These are phyloP conservation scores for Gari tellinella DNA, from an alignment of 2,888 invertebrate genomes.

Conservation along the genomic window DNA sequence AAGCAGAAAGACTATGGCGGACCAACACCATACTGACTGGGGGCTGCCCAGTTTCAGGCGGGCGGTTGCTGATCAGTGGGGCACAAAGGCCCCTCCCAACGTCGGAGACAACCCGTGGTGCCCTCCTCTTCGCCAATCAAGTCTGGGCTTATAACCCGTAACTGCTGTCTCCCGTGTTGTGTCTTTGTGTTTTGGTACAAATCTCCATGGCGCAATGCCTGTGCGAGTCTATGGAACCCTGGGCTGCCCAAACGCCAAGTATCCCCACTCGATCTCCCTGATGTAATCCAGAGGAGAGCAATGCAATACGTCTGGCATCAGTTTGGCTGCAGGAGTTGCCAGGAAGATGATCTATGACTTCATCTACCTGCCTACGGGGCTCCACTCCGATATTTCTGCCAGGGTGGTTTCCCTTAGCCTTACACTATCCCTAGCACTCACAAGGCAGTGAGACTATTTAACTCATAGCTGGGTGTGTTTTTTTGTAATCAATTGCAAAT, in stretches of 20 bases:
- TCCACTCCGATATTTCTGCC: no score
- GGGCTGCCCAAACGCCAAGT: slow-evolving; percentile 2
- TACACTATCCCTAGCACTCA: no score
- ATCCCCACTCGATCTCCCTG: background rate
- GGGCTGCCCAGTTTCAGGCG: slow-evolving; percentile 20
- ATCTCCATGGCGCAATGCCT: background rate
- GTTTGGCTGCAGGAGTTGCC: slow-evolving; percentile 14
- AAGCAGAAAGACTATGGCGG: background rate
- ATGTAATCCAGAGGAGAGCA: background rate
- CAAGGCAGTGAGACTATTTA: background rate
- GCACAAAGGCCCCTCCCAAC: slow-evolving; percentile 2
- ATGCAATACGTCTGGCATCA: background rate
- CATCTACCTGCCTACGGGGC: background rate
- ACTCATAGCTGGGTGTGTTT: background rate
- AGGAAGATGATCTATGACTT: background rate
- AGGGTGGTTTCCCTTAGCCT: background rate
- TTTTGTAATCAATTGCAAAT: no score
- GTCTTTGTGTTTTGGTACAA: no score
- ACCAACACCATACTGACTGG: slow-evolving; percentile 11
- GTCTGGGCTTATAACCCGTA: no score
- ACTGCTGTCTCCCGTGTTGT: no score
- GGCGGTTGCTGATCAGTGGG: slow-evolving; percentile 14
- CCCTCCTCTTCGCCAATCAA: no score
- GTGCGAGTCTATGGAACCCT: background rate
- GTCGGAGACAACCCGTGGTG: slow-evolving; percentile 23